Base-by-base conservation (phyloP, 2,888 invertebrate genomes). In the Criorhina ranunculi region DNA sequence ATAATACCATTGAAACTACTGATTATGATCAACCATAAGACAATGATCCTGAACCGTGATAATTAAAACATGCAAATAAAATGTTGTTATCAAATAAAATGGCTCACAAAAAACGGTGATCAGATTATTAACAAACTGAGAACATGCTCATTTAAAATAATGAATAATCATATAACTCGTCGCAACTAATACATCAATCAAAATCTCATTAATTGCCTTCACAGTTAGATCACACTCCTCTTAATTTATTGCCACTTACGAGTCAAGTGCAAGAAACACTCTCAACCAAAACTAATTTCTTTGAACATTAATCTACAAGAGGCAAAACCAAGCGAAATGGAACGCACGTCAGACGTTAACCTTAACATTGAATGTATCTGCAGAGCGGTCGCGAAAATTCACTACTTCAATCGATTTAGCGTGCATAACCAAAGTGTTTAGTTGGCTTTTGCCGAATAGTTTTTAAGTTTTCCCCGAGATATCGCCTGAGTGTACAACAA, bases 321-420 rank as follows among this genome's bases (percentile, higher is more conserved):
- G 35, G 11, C 15, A 53, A 24, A 60, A 40, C n/a, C 66, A 80
- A 85, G 70, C 80, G 75, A 80, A 46, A 66, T 85, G 85, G 85
- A 85, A 85, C 85, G 80, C 85, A 70, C 66, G 80, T 69, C 46
- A 85, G 66, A 85, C 85, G 55, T 85, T 85, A 80, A 85, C 85
- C 85, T 85, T 85, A 85, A 70, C 85, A 80, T 60, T 85, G 85
- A 80, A 73, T 64, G 69, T 69, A 24, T 19, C 59, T 40, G 19
- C 53, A 31, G 12, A 24, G 57, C 17, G 73, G 19, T 2, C 8
- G 33, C n/a, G 17, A 62, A 57, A 59, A 77, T 44, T 24, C 31
- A 57, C 40, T 51, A 55, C 60, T 51, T 29, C 67, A 78, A 67
- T 67, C 59, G 46, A 72, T 69, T 73, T 79, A 60, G 79, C 67